A percentile compares a stretch with the other conserved stretches of the same genome.
These are phyloP conservation scores for Omphaloscelis lunosa DNA, from an alignment of 2,888 invertebrate species.

Conservation along the genomic window DNA sequence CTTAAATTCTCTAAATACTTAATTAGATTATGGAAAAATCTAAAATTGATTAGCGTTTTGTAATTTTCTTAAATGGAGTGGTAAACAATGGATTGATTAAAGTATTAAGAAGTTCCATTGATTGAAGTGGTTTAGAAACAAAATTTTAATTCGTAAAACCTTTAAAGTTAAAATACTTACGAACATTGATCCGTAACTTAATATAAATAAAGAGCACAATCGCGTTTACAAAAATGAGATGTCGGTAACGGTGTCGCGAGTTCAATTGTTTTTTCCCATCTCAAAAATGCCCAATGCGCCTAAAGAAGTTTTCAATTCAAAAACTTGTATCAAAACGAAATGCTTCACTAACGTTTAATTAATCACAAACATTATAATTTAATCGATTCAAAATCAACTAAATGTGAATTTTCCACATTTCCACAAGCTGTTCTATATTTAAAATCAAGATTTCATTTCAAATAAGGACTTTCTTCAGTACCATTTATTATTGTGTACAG, in stretches of 20 bases:
- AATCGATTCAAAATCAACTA: background rate
- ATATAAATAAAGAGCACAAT: no score
- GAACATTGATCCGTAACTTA: no score
- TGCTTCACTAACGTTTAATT: background rate
- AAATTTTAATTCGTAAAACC: background rate
- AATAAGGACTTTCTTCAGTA: background rate
- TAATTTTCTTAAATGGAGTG: background rate
- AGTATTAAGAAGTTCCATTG: background rate
- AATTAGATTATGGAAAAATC: slow-evolving; percentile 16
- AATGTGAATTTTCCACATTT: background rate
- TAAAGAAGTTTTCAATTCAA: no score
- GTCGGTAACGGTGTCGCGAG: no score
- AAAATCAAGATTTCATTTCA: background rate
- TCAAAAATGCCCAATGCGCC: no score
- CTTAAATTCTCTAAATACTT: background rate
- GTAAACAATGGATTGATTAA: slow-evolving; percentile 14
- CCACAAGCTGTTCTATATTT: background rate
- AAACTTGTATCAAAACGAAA: background rate
- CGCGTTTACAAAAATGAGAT: no score
- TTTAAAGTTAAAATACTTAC: no score
- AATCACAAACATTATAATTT: background rate
- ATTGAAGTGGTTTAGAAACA: background rate
- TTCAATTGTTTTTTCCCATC: no score
- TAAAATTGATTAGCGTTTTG: slow-evolving; percentile 26
- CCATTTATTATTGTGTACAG: slow-evolving; percentile 6